These are phyloP conservation scores for Tetragonula carbonaria DNA, from an alignment of 2,888 invertebrate species.

Conservation along the genomic window DNA sequence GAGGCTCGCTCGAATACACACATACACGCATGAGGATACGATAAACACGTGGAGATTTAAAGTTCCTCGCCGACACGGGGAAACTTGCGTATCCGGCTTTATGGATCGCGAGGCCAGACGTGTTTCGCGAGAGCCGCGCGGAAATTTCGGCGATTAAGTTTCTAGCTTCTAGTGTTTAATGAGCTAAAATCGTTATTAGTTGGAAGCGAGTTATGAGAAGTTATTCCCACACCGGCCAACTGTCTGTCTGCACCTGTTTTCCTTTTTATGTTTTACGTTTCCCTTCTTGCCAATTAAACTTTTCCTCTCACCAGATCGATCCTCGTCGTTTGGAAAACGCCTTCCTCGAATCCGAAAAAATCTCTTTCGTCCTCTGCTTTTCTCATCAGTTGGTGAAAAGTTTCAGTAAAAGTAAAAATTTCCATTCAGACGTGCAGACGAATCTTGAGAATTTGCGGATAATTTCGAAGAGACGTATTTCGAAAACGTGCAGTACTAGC, in stretches of 20 bases:
- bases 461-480: too few relatives aligned
- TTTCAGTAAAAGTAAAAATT: too few relatives aligned
- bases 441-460: too few relatives aligned
- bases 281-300: neutral
- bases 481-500: too few relatives aligned
- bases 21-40: neutral
- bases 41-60: slow-evolving; percentile 52
- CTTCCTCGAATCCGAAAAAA: too few relatives aligned
- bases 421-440: too few relatives aligned
- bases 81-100: slow-evolving; percentile 32
- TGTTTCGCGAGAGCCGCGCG: slow-evolving; percentile 9
- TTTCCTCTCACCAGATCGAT: neutral
- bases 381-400: too few relatives aligned
- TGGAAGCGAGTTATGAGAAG: slow-evolving; percentile 25
- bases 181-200: slow-evolving; percentile 55
- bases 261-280: neutral
- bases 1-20: slow-evolving; percentile 9
- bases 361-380: too few relatives aligned
- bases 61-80: slow-evolving; percentile 13
- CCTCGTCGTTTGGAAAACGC: neutral
- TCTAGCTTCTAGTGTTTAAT: slow-evolving; percentile 35
- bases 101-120: neutral
- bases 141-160: slow-evolving; percentile 51
- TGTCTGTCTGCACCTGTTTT: slow-evolving; percentile 19
- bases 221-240: slow-evolving; percentile 22